Base-by-base conservation (phyloP, 2,113 vertebrate species). In the Tinamus guttatus region DNA sequence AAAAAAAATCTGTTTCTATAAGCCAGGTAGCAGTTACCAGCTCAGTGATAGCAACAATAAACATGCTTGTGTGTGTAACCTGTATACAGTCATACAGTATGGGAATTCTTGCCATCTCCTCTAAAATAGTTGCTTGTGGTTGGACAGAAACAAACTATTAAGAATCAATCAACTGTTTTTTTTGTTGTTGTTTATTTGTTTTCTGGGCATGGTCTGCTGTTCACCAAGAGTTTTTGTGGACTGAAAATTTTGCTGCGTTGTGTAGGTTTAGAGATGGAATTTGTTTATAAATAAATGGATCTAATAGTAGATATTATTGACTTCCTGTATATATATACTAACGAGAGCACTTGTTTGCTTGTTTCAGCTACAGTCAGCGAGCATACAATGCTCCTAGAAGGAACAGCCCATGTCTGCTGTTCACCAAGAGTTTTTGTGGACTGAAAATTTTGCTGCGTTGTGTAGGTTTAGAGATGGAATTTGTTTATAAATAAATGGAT, bases 311-410 rank as follows among this genome's bases (percentile, higher is more conserved):
- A 20, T 81, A 6, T 13, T 60, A 14, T 81, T 58, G 43, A 13
- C 34, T 80, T 51, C 43, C 36, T 43, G 10, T 74, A 54, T 86
- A 2, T 34, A 40, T 81, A 17, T 43, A 13, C 11, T 63, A 93
- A 47, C 45, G 28, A 69, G 43, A 14, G 21, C 51, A 87, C 34
- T 58, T 63, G 21, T 96, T 81, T 70, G 20, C 36, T 78, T 81
- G 10, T 92, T 98, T 65, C 95, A 99, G 99, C 99, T 92, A 99
- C 99, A 30, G 98, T 99, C 85, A 99, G 99, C 52, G 99, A 99
- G 93, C 99, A 99, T 90, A 99, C 99, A 18, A 99, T 99, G 99
- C 96, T 99, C 59, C 95, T 99, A 74, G 99, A 99, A 94, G 99
- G 98, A n/a, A n/a, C n/a, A n/a, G n/a, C n/a, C n/a, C n/a, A n/a